Conservation (phyloP, 2,888 invertebrate genomes). For the Deilephila elpenor region DNA sequence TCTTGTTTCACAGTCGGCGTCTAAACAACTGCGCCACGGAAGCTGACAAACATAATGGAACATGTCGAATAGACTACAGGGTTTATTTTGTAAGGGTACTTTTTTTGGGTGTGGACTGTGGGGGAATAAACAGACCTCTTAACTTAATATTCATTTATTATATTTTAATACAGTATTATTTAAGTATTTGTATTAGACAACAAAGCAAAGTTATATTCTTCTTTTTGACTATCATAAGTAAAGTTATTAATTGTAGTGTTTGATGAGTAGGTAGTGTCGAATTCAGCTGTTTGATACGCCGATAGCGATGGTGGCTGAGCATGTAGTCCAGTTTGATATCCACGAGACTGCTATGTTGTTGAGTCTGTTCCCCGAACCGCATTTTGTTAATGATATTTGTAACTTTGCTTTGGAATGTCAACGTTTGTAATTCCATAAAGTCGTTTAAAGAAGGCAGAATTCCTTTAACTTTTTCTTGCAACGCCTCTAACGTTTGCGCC, state of each 20-base stretch:
- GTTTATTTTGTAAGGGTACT: too few relatives aligned
- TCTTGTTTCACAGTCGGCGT: too few relatives aligned
- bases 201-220: constrained; percentile 39
- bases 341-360: constrained; percentile 39
- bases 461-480: constrained; percentile 45
- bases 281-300: constrained; percentile 33
- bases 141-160: constrained; percentile 31
- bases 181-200: constrained; percentile 40
- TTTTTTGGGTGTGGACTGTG: too few relatives aligned
- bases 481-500: constrained; percentile 40
- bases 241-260: constrained; percentile 40
- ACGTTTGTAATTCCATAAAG: constrained; percentile 45
- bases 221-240: constrained; percentile 42
- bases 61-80: too few relatives aligned
- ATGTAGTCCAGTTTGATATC: constrained; percentile 43
- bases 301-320: constrained; percentile 37
- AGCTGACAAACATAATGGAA: too few relatives aligned
- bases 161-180: constrained; percentile 37
- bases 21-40: too few relatives aligned
- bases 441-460: constrained; percentile 45
- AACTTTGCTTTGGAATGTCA: constrained; percentile 40
- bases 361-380: constrained; percentile 30
- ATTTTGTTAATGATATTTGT: constrained; percentile 36
- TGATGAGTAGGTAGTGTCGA: constrained; percentile 37
- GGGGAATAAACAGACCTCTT: too few relatives aligned